These are phyloP conservation scores for Momotus momota DNA, from an alignment of 2,797 vertebrate genomes.

Conservation along the genomic window DNA sequence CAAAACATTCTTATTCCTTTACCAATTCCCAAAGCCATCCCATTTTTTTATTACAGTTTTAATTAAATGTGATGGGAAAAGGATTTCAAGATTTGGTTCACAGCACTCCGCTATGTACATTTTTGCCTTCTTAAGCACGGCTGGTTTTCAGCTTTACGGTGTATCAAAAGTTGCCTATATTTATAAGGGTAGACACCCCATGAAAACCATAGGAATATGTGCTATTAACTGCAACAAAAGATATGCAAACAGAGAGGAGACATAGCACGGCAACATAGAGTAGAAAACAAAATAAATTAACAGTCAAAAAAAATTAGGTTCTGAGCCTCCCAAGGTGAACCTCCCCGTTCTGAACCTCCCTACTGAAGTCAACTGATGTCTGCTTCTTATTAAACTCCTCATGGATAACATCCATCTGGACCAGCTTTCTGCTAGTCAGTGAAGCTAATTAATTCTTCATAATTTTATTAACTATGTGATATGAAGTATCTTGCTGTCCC, in stretches of 20 bases:
- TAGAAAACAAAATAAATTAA: background rate
- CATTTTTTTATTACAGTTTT: background rate
- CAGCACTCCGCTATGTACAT: background rate
- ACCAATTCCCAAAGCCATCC: background rate
- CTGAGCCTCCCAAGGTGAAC: background rate
- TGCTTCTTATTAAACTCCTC: background rate
- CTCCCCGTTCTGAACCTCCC: too few relatives aligned
- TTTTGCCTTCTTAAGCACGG: background rate
- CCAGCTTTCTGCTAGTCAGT: background rate
- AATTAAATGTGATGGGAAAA: background rate
- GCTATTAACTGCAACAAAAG: background rate
- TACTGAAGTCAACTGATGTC: background rate
- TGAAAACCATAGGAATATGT: background rate
- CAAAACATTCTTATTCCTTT: constrained; percentile 3
- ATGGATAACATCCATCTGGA: background rate
- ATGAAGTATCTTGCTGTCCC: background rate
- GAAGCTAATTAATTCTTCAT: background rate
- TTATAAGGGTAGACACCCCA: background rate
- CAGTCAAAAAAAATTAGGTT: background rate
- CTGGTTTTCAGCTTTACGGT: background rate
- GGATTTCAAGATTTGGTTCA: background rate
- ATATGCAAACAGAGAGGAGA: background rate
- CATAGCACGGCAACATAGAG: background rate
- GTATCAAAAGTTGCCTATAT: background rate
- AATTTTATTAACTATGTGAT: background rate